Conservation (phyloP, 1,140 invertebrate species). For the Ctenoplectra terminalis region DNA sequence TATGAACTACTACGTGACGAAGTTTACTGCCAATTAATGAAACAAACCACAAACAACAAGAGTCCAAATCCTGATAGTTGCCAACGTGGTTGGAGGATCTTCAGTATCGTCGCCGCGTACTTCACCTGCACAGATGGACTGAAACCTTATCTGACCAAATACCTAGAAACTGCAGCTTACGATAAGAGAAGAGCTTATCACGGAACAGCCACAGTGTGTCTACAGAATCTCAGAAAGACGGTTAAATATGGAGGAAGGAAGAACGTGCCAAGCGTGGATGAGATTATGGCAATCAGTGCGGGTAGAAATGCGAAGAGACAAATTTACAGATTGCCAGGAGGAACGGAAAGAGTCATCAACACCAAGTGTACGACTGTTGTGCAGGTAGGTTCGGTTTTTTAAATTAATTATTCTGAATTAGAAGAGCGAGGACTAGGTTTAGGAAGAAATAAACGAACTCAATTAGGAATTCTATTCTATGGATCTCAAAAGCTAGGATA, state of each 20-base stretch:
- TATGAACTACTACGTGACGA: constrained; percentile 96
- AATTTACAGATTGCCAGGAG: constrained; percentile 96
- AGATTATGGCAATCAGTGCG: constrained; percentile 96
- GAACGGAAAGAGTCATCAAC: constrained; percentile 95
- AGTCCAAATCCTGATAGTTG: constrained; percentile 95
- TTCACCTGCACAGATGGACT: constrained; percentile 97
- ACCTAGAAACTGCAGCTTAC: constrained; percentile 96
- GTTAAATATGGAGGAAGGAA: constrained; percentile 98
- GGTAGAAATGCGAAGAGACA: constrained; percentile 95
- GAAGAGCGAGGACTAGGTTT: not conserved
- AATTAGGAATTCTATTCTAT: not conserved
- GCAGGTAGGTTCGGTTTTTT: constrained; percentile 72
- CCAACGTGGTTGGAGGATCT: constrained; percentile 97
- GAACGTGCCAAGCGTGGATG: constrained; percentile 97
- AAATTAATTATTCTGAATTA: not conserved
- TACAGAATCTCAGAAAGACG: constrained; percentile 97
- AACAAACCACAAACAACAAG: constrained; percentile 99
- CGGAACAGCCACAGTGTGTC: constrained; percentile 95
- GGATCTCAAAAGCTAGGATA: not conserved
- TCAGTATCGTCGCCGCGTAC: constrained; percentile 98
- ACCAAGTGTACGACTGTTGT: constrained; percentile 97
- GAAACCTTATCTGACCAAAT: constrained; percentile 97
- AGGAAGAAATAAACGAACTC: not conserved
- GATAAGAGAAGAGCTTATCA: constrained; percentile 96
- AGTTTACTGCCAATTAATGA: constrained; percentile 99